Evolutionary conservation across 2,797 vertebrate species (phyloP).

Genomic region (Lagocephalus sceleratus): DNA sequence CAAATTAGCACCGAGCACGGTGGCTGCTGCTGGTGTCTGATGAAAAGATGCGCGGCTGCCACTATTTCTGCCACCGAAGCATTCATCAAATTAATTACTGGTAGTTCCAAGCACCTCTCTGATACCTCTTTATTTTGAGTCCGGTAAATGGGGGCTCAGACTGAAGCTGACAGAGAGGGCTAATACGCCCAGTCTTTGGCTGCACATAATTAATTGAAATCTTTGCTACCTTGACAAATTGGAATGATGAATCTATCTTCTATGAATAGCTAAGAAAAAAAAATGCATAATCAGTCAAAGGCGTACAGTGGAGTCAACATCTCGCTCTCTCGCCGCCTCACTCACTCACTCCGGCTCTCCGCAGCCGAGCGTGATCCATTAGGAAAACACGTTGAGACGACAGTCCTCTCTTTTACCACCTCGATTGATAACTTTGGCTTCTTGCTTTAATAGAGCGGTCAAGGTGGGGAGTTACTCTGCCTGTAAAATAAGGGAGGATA

Average conservation of each 20-base stretch:
- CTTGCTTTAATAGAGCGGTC: slow-evolving; percentile 88
- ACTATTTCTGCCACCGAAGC: slow-evolving; percentile 80
- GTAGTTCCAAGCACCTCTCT: slow-evolving; percentile 88
- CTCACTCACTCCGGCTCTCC: slow-evolving; percentile 71
- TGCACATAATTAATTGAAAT: slow-evolving; percentile 99
- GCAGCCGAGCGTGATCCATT: slow-evolving; percentile 87
- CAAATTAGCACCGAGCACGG: slow-evolving; percentile 82
- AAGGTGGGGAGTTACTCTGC: slow-evolving; percentile 80
- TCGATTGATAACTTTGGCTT: slow-evolving; percentile 90
- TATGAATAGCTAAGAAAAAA: slow-evolving; percentile 93
- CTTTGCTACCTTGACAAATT: slow-evolving; percentile 99
- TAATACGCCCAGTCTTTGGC: slow-evolving; percentile 84
- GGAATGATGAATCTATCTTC: slow-evolving; percentile 99
- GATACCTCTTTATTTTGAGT: slow-evolving; percentile 97
- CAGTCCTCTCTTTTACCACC: slow-evolving; percentile 56
- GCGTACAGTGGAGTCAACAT: slow-evolving; percentile 87
- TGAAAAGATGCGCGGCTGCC: slow-evolving; percentile 86
- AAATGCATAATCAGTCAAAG: slow-evolving; percentile 99
- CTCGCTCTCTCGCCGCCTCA: slow-evolving; percentile 77
- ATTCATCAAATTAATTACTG: slow-evolving; percentile 99
- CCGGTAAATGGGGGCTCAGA: slow-evolving; percentile 96
- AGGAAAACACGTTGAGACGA: slow-evolving; percentile 80
- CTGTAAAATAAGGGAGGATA: slow-evolving; percentile 64
- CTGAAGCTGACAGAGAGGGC: slow-evolving; percentile 88
- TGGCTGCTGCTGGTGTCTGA: slow-evolving; percentile 75